Percentiles rank a stretch among this genome's conserved stretches.
phyloP scores from a whole-genome alignment of 2,113 vertebrate genomes.

The Gobius niger region DNA sequence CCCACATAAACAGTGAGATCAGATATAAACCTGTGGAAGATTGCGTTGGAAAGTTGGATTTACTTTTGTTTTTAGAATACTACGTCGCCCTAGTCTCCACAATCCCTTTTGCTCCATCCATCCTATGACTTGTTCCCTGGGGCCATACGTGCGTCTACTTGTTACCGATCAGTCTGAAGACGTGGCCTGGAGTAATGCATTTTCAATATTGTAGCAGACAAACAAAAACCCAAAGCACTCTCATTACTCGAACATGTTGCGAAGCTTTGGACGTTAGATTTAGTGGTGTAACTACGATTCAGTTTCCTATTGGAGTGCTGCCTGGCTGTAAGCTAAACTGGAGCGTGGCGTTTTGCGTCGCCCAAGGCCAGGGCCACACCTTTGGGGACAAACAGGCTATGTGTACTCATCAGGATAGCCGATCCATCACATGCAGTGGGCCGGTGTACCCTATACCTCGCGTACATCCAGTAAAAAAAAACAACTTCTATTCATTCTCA shows the following conservation, averaged over 20 bases:
- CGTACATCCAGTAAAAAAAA: no score
- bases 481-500: background rate
- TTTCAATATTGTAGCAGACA: background rate
- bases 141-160: conserved; percentile 5
- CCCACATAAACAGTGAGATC: no score
- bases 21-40: no score
- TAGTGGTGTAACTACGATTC: background rate
- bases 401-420: conserved; percentile 30
- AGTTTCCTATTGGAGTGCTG: background rate
- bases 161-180: conserved; percentile 6
- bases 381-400: conserved; percentile 29
- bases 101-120: background rate
- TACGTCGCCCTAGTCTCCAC: background rate
- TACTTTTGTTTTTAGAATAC: no score
- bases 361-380: conserved; percentile 27
- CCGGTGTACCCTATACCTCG: no score
- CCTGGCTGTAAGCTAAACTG: background rate
- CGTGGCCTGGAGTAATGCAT: background rate
- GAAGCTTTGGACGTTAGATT: background rate
- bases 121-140: conserved; percentile 17
- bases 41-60: no score
- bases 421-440: conserved; percentile 20
- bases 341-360: conserved; percentile 7
- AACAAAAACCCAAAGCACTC: background rate
- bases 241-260: background rate